Percentiles rank a stretch among this genome's conserved stretches.
Evolutionary conservation across 1,140 invertebrate species (phyloP).

Genomic region (Lordiphosa clarofinis): DNA sequence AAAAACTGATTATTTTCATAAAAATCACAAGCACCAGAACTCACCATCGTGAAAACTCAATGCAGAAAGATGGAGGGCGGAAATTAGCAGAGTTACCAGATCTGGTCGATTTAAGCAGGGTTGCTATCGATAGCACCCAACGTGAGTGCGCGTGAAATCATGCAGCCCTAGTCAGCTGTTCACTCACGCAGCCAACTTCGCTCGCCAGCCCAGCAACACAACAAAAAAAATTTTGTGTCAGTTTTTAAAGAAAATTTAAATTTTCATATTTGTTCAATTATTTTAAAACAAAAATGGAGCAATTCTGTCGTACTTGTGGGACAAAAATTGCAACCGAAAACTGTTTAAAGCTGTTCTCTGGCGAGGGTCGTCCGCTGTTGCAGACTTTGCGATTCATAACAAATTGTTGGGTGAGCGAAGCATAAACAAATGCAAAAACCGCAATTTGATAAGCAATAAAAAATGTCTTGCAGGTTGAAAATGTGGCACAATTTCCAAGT

Average conservation of each 20-base stretch:
- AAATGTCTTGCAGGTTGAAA: slow-evolving; percentile 26
- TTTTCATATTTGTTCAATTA: not conserved
- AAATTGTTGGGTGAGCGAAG: slow-evolving; percentile 48
- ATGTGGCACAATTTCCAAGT: slow-evolving; percentile 31
- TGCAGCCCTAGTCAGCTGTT: too few relatives aligned
- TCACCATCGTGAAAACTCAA: slow-evolving; percentile 79
- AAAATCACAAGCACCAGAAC: slow-evolving; percentile 51
- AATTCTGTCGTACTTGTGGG: slow-evolving; percentile 57
- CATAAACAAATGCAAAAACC: not conserved
- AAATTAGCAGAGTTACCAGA: slow-evolving; percentile 69
- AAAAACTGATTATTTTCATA: slow-evolving; percentile 36
- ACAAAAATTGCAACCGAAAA: slow-evolving; percentile 26
- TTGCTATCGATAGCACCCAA: slow-evolving; percentile 9
- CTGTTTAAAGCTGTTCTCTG: slow-evolving; percentile 39
- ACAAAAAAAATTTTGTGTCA: too few relatives aligned
- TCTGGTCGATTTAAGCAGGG: slow-evolving; percentile 13
- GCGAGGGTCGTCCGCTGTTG: slow-evolving; percentile 22
- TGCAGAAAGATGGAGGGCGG: slow-evolving; percentile 79
- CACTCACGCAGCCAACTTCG: too few relatives aligned
- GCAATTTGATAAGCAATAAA: too few relatives aligned
- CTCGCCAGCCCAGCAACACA: too few relatives aligned
- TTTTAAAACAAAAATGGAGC: slow-evolving; percentile 34
- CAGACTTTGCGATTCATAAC: slow-evolving; percentile 39
- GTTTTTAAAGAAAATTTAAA: too few relatives aligned
- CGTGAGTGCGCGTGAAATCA: too few relatives aligned